Evolutionary conservation across 1,140 invertebrate species (phyloP), one percentile per base, ranked within the genome.

Genomic region (Meloidogyne floridensis): DNA sequence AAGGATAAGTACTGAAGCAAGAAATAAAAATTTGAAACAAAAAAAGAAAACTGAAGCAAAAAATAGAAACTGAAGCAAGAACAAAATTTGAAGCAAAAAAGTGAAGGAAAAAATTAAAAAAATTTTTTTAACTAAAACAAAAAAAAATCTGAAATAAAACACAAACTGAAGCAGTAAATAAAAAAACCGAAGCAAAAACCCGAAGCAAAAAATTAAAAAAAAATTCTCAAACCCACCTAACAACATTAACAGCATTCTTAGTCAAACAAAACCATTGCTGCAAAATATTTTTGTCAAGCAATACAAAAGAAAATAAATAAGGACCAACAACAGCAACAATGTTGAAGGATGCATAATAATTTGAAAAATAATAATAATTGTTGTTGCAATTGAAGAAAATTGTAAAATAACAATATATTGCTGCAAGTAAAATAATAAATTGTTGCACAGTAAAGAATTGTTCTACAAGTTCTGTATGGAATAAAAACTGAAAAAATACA

Each of bases 391-490:
- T 76, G 8, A 53, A 47, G 20, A 86, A 87, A 18, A 87, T 71
- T 0, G 78, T 72, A 18, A 79, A 78, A 78, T 86, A 86, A 11
- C 79, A 73, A 53, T 86, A 86, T 7, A 86, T 51, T 20, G 69
- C 53, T 20, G 84, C 54, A 18, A 87, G 47, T 1, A 86, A 20
- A 42, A 86, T 42, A 32, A 86, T 72, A 6, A 87, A 69, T 70
- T 82, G 54, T 80, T 86, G 86, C 1, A 74, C 65, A 18, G 84
- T 53, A 15, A 78, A 51, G 69, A 86, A 74, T 32, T 80, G 72
- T 53, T 86, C 85, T 18, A 87, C 86, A 73, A 86, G 80, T 15
- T 73, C 79, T 42, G 70, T 72, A 42, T 86, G 85, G 13, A 86
- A 42, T 53, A 86, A 53, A 56, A 81, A 53, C 85, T 85, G 74